Conservation (phyloP, 2,797 vertebrate species). For the Bovichtus diacanthus region DNA sequence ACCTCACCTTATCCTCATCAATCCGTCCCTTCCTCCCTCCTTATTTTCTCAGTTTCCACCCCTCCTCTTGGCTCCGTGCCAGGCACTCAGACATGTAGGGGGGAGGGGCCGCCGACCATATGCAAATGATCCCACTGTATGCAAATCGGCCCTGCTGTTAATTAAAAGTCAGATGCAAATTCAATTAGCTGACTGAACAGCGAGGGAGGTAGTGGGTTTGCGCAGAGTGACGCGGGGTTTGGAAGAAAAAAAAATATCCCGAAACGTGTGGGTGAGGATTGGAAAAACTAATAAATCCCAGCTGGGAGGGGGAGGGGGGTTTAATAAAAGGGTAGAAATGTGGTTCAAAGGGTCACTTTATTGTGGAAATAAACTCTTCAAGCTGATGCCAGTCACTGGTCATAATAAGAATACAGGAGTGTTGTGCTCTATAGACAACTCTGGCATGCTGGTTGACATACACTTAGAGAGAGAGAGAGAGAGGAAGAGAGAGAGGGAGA, state of each 20-base stretch:
- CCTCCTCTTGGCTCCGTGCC: constrained; percentile 76
- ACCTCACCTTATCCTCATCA: constrained; percentile 57
- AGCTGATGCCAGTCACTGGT: constrained; percentile 20
- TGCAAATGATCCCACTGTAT: constrained; percentile 76
- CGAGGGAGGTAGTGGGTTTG: constrained; percentile 41
- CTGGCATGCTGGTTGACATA: constrained; percentile 33
- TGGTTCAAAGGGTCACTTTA: constrained; percentile 22
- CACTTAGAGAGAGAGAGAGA: constrained; percentile 35
- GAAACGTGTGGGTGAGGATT: constrained; percentile 6
- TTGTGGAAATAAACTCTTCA: constrained; percentile 8
- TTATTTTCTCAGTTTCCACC: constrained; percentile 49
- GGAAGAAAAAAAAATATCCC: constrained; percentile 10
- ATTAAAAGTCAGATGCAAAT: constrained; percentile 84
- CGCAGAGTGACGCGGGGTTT: background rate
- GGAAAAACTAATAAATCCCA: constrained; percentile 34
- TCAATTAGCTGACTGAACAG: constrained; percentile 72
- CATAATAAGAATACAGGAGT: constrained; percentile 10
- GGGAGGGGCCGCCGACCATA: constrained; percentile 40
- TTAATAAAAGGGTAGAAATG: background rate
- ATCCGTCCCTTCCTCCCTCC: constrained; percentile 17
- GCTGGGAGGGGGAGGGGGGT: background rate
- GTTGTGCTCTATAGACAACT: background rate
- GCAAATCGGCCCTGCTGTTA: constrained; percentile 72
- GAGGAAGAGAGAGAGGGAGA: no score
- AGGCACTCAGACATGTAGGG: constrained; percentile 72